phyloP scores from a whole-genome alignment of 2,113 vertebrate genomes.

The Leucosticte australis region DNA sequence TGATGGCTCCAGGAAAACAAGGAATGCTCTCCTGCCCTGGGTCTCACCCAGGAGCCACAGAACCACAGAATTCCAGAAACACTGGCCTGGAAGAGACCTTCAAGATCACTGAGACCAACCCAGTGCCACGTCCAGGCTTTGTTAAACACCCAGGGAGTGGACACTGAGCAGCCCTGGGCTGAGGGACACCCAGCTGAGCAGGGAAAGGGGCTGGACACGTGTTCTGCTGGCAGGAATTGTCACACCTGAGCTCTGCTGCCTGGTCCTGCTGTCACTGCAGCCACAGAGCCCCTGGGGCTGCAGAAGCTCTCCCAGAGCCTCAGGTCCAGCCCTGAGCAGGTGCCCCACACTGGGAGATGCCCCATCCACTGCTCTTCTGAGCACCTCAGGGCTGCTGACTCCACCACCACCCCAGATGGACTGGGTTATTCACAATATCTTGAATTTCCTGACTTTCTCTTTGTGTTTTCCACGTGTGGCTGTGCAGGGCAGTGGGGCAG shows the following conservation, averaged over 20 bases:
- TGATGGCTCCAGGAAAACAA: not conserved
- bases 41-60: not conserved
- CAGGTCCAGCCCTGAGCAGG: not conserved
- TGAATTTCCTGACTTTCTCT: not conserved
- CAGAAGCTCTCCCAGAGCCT: not conserved
- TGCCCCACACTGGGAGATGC: not conserved
- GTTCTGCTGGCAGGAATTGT: not conserved
- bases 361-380: accelerated
- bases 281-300: not conserved
- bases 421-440: not conserved
- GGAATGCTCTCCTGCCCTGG: not conserved
- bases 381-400: not conserved
- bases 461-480: not conserved
- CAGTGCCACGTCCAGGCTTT: not conserved
- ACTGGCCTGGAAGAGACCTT: not conserved
- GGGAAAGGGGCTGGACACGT: not conserved
- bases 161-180: not conserved
- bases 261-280: not conserved
- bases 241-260: not conserved
- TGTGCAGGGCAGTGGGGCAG: not conserved
- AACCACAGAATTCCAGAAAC: not conserved
- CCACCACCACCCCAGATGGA: not conserved
- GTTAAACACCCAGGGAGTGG: not conserved
- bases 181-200: not conserved
- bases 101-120: not conserved